These are phyloP conservation scores for Oncorhynchus nerka DNA, from an alignment of 2,113 vertebrate species.

Conservation along the genomic window DNA sequence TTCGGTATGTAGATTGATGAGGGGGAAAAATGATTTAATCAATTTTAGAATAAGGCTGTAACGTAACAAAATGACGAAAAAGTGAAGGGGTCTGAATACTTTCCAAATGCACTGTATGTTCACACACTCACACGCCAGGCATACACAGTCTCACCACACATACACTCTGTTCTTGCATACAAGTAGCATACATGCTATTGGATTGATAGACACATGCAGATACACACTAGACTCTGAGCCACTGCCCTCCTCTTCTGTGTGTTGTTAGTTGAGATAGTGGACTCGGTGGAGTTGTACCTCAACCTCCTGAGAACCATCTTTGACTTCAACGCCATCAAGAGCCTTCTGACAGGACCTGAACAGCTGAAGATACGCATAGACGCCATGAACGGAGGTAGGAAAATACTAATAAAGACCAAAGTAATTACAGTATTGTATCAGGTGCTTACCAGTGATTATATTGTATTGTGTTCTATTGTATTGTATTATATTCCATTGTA, in stretches of 20 bases:
- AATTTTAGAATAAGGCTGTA: too few relatives aligned
- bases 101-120: not conserved
- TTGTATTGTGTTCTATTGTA: too few relatives aligned
- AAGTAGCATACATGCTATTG: too few relatives aligned
- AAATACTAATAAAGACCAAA: not conserved
- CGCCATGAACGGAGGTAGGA: slow-evolving; percentile 94
- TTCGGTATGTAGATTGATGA: too few relatives aligned
- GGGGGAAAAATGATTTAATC: too few relatives aligned
- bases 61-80: too few relatives aligned
- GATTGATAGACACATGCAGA: not conserved
- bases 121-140: not conserved
- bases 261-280: slow-evolving; percentile 92
- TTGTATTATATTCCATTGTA: too few relatives aligned
- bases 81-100: too few relatives aligned
- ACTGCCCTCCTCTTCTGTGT: slow-evolving; percentile 9
- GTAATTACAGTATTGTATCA: too few relatives aligned
- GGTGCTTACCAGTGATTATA: too few relatives aligned
- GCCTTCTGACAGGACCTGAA: slow-evolving; percentile 86
- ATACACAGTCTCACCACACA: not conserved
- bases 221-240: not conserved
- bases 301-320: slow-evolving; percentile 90
- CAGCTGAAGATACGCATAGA: slow-evolving; percentile 95
- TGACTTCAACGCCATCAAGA: slow-evolving; percentile 90
- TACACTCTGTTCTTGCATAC: not conserved
- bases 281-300: slow-evolving; percentile 96